A percentile compares a stretch with the other conserved stretches of the same genome.
phyloP scores from a whole-genome alignment of 2,797 vertebrate genomes.

The Passerculus sandwichensis region DNA sequence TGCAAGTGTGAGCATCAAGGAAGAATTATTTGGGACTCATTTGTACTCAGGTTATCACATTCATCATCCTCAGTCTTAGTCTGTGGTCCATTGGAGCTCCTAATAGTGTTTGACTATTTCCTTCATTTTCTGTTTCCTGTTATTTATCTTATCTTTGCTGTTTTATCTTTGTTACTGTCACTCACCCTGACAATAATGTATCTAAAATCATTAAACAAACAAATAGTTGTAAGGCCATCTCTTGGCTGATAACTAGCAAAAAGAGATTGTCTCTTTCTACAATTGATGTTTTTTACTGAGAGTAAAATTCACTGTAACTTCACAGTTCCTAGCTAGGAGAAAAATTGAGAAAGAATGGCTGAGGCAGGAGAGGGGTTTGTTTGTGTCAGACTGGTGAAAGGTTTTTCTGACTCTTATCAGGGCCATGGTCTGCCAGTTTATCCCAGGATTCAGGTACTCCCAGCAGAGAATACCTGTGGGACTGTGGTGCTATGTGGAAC shows the following conservation, averaged over 20 bases:
- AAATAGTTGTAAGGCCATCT: constrained; percentile 42
- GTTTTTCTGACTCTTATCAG: background rate
- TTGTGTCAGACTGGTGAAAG: background rate
- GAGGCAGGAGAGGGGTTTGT: background rate
- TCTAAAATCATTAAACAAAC: constrained; percentile 51
- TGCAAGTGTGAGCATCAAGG: constrained; percentile 49
- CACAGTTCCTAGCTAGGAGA: background rate
- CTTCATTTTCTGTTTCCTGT: constrained; percentile 19
- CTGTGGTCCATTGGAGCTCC: background rate
- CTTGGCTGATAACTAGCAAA: constrained; percentile 41
- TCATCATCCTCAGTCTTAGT: constrained; percentile 49
- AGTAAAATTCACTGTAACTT: constrained; percentile 30
- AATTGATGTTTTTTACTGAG: constrained; percentile 52
- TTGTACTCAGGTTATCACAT: constrained; percentile 47
- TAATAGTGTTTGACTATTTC: background rate
- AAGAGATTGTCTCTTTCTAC: constrained; percentile 4
- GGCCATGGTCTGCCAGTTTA: accelerated
- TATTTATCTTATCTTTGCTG: constrained; percentile 50
- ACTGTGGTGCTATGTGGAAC: background rate
- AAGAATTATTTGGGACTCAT: constrained; percentile 55
- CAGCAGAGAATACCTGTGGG: background rate
- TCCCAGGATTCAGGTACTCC: background rate
- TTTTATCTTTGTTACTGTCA: constrained; percentile 64
- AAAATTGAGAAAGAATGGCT: background rate
- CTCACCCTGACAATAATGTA: constrained; percentile 56